phyloP scores from a whole-genome alignment of 2,797 vertebrate genomes.

The Chaetophractus vellerosus region DNA sequence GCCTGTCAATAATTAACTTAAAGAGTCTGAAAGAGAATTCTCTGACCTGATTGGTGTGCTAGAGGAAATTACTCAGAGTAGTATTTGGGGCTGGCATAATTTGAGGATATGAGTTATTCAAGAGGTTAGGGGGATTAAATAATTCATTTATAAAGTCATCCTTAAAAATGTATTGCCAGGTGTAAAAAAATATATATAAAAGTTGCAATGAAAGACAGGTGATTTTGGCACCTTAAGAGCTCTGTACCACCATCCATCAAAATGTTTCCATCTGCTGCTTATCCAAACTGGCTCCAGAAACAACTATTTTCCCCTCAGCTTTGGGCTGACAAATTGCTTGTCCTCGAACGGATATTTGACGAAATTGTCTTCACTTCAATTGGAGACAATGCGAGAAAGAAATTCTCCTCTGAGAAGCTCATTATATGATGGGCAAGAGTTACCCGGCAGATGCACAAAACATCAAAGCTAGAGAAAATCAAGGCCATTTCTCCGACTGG shows the following conservation, averaged over 20 bases:
- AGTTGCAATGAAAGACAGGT: background rate
- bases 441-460: background rate
- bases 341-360: background rate
- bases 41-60: background rate
- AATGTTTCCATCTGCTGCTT: background rate
- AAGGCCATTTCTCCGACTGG: background rate
- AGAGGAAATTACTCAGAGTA: background rate
- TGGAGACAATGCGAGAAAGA: background rate
- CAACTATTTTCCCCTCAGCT: background rate
- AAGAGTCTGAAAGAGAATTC: background rate
- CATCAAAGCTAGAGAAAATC: background rate
- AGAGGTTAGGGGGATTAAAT: background rate
- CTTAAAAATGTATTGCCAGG: background rate
- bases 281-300: background rate
- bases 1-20: background rate
- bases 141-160: conserved; percentile 39
- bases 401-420: conserved; percentile 41
- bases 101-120: conserved; percentile 9
- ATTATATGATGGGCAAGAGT: background rate
- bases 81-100: background rate
- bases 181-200: background rate
- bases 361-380: conserved; percentile 42
- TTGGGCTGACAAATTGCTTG: background rate
- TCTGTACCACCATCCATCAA: background rate
- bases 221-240: background rate